Evolutionary conservation across 2,888 invertebrate species (phyloP).

Genomic region (Eupithecia centaureata): DNA sequence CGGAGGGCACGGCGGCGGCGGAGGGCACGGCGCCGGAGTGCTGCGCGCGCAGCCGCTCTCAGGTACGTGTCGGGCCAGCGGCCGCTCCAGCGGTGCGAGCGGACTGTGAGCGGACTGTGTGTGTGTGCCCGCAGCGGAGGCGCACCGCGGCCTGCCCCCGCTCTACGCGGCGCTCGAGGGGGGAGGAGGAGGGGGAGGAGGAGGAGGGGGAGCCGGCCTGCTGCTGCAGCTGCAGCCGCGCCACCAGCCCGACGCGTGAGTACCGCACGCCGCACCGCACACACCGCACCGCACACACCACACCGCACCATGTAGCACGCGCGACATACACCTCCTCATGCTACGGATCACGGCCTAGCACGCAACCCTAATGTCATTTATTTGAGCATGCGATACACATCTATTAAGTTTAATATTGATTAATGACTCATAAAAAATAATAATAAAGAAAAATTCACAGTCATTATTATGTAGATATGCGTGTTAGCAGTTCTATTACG

Average conservation of each 20-base stretch:
- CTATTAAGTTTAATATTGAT: too few relatives aligned
- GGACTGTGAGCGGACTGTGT: too few relatives aligned
- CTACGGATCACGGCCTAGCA: constrained; percentile 21
- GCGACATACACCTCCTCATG: too few relatives aligned
- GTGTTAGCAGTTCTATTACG: too few relatives aligned
- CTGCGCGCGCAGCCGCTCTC: constrained; percentile 56
- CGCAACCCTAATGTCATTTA: constrained; percentile 2
- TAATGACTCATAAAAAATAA: too few relatives aligned
- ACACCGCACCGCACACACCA: constrained; percentile 22
- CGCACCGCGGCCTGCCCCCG: constrained; percentile 78
- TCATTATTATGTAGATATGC: too few relatives aligned
- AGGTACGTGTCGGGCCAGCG: too few relatives aligned
- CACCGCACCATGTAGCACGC: neutral
- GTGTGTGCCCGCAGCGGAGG: constrained; percentile 77
- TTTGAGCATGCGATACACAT: too few relatives aligned
- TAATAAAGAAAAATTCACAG: too few relatives aligned
- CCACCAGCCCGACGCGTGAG: constrained; percentile 67
- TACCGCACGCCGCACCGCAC: constrained; percentile 45
- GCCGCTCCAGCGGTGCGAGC: too few relatives aligned
- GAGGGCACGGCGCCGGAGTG: constrained; percentile 52
- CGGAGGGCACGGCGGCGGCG: constrained; percentile 63
- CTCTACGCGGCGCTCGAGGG: constrained; percentile 77
- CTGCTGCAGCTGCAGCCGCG: constrained; percentile 64
- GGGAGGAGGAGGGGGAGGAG: constrained; percentile 59
- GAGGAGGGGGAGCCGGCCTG: constrained; percentile 39